A percentile compares a stretch with the other conserved stretches of the same genome.
Conservation (phyloP, 2,888 invertebrate species). For the Drosophila melanosoma region DNA sequence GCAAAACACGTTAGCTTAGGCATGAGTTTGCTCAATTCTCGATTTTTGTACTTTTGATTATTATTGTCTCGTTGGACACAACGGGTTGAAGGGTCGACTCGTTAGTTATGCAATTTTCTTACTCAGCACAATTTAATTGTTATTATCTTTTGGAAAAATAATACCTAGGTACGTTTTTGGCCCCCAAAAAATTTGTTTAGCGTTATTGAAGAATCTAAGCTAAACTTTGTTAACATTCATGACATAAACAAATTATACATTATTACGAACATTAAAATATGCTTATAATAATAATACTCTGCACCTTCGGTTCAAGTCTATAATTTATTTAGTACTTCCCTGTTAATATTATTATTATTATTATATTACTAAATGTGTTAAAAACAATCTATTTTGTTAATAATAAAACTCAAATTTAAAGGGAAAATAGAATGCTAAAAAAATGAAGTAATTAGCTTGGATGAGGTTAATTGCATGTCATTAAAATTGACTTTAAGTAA, state of each 20-base stretch:
- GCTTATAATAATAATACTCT: not conserved
- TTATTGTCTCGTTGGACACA: constrained; percentile 6
- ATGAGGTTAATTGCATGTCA: not conserved
- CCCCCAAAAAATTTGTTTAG: constrained; percentile 21
- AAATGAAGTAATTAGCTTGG: not conserved
- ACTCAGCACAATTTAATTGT: constrained; percentile 44
- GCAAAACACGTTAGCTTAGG: constrained; percentile 12
- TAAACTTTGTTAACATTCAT: not conserved
- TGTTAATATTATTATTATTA: not conserved
- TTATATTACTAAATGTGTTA: not conserved
- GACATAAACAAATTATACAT: constrained; percentile 10
- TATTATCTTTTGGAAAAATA: constrained; percentile 14
- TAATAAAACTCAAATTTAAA: not conserved
- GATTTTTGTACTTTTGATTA: constrained; percentile 25
- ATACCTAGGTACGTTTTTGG: constrained; percentile 31
- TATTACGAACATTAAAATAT: not conserved
- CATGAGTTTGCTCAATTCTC: constrained; percentile 47
- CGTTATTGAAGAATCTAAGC: constrained; percentile 23
- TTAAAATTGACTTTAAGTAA: not conserved
- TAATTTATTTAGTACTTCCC: too few species aligned
- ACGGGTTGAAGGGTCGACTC: constrained; percentile 40
- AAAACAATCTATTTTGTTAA: too few species aligned
- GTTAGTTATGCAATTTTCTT: constrained; percentile 37
- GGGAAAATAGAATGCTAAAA: not conserved
- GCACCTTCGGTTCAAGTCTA: not conserved